Percentiles rank a stretch among this genome's conserved stretches.
Evolutionary conservation across 2,113 vertebrate genomes (phyloP).

Genomic region (Syngnathoides biaculeatus): DNA sequence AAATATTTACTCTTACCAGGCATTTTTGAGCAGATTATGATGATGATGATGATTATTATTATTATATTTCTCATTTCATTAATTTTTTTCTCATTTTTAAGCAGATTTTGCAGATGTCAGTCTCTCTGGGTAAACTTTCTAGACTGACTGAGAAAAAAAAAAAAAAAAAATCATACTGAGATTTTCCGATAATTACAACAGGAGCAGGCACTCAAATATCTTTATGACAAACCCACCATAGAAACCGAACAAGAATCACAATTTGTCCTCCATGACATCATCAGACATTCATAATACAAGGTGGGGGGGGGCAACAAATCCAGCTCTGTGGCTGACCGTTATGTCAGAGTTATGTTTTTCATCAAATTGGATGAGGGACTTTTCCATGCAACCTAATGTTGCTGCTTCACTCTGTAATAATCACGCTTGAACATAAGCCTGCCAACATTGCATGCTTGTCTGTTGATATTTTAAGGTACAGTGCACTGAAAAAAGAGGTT

Average conservation of each 20-base stretch:
- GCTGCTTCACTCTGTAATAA: not conserved
- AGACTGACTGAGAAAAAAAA: not conserved
- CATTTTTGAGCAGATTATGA: too few species aligned
- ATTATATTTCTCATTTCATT: too few species aligned
- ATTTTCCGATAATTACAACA: not conserved
- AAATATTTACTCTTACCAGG: too few species aligned
- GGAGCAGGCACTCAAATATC: not conserved
- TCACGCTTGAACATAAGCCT: slow-evolving; percentile 13
- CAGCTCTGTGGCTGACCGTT: not conserved
- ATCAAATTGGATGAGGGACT: not conserved
- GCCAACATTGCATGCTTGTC: not conserved
- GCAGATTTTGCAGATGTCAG: too few species aligned
- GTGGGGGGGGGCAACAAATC: not conserved
- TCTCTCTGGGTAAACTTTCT: not conserved
- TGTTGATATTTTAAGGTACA: slow-evolving; percentile 18
- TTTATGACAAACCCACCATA: not conserved
- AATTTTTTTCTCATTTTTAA: too few species aligned
- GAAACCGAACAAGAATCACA: not conserved
- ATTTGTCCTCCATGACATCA: slow-evolving; percentile 1
- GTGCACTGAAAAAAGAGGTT: not conserved
- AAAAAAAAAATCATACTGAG: not conserved
- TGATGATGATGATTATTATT: too few species aligned
- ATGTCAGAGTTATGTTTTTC: slow-evolving; percentile 24
- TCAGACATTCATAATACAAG: not conserved
- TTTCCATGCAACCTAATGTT: slow-evolving; percentile 9